These are phyloP conservation scores for Drosophila bipectinata DNA, from an alignment of 1,140 invertebrate species.

Conservation along the genomic window DNA sequence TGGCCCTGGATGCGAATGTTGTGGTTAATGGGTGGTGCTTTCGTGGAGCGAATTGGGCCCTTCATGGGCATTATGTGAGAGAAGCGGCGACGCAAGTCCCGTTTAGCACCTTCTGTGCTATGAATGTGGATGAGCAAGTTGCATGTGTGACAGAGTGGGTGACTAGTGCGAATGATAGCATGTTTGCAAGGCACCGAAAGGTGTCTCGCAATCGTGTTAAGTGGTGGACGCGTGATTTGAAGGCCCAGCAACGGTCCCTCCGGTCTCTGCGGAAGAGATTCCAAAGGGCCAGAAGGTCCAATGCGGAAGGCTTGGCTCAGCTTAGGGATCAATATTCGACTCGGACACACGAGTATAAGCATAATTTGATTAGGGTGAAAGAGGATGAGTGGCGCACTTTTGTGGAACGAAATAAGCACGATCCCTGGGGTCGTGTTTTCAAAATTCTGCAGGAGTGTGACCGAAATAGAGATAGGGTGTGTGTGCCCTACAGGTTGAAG, in stretches of 20 bases:
- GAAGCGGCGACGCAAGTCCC: constrained; percentile 7
- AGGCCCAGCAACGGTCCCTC: too few relatives aligned
- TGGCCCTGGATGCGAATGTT: not conserved
- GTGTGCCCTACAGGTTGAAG: not conserved
- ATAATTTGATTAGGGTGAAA: too few relatives aligned
- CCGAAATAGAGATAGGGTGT: not conserved
- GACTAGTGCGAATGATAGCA: not conserved
- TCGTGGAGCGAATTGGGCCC: not conserved
- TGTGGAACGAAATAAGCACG: too few relatives aligned
- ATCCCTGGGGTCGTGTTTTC: too few relatives aligned
- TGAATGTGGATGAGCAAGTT: not conserved
- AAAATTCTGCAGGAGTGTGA: not conserved
- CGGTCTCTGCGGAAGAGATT: too few relatives aligned
- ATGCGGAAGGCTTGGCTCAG: not conserved
- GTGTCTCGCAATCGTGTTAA: too few relatives aligned
- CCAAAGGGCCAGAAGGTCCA: not conserved
- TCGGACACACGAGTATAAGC: not conserved
- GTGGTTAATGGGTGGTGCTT: not conserved
- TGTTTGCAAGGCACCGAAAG: too few relatives aligned
- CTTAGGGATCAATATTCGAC: not conserved
- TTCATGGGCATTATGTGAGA: not conserved
- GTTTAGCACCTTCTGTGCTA: not conserved
- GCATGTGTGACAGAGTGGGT: not conserved
- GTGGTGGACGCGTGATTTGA: too few relatives aligned
- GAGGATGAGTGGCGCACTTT: too few relatives aligned